These are phyloP conservation scores for Zophobas morio DNA, from an alignment of 1,140 invertebrate genomes.

Conservation along the genomic window DNA sequence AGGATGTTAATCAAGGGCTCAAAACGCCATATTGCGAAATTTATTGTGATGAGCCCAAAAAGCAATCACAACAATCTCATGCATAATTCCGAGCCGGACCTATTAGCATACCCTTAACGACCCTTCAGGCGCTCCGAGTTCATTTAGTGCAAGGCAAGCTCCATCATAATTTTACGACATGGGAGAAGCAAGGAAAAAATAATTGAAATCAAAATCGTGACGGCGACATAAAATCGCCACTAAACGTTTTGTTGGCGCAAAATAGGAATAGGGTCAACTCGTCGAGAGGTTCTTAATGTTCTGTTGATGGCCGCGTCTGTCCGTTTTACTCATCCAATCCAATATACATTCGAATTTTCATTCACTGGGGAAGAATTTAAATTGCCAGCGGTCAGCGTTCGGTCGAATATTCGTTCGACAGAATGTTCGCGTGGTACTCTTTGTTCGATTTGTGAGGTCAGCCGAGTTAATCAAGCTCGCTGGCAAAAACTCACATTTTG, in stretches of 20 bases:
- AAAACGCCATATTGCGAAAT: constrained; percentile 1
- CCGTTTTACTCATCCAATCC: constrained; percentile 56
- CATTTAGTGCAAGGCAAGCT: not conserved
- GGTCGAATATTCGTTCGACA: constrained; percentile 57
- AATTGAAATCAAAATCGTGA: constrained; percentile 10
- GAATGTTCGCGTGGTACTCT: constrained; percentile 53
- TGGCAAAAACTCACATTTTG: constrained; percentile 52
- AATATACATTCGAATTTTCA: constrained; percentile 60
- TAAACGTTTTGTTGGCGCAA: constrained; percentile 30
- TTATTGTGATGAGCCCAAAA: constrained; percentile 15
- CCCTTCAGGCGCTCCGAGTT: constrained; percentile 7
- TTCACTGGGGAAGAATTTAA: constrained; percentile 58
- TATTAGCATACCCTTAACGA: constrained; percentile 29
- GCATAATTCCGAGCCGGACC: constrained; percentile 19
- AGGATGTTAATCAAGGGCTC: constrained; percentile 10
- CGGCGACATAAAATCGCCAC: constrained; percentile 4
- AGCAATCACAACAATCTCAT: constrained; percentile 30
- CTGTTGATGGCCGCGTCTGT: constrained; percentile 30
- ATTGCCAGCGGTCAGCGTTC: constrained; percentile 60
- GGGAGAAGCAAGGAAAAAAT: not conserved
- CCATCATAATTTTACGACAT: not conserved
- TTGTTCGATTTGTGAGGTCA: constrained; percentile 60
- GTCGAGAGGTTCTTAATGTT: constrained; percentile 35
- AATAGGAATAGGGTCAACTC: constrained; percentile 39
- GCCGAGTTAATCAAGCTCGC: constrained; percentile 58